phyloP scores from a whole-genome alignment of 2,113 vertebrate genomes.

The Hepsetus odoe region DNA sequence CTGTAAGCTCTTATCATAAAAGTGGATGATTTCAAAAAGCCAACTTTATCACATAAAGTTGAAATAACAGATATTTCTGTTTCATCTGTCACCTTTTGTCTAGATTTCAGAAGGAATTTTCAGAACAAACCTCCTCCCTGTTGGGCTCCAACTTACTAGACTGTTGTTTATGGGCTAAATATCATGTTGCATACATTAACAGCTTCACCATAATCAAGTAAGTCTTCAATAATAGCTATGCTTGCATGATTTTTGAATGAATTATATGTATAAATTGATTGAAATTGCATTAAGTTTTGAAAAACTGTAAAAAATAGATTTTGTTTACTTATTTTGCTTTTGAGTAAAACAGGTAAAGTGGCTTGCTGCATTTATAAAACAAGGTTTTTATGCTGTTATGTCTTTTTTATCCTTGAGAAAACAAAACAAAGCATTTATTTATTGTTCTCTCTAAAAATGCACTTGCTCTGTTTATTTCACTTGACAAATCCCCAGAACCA shows the following conservation, averaged over 20 bases:
- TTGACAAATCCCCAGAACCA: too few relatives aligned
- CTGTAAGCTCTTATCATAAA: neutral
- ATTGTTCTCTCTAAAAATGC: too few relatives aligned
- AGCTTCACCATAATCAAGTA: constrained; percentile 72
- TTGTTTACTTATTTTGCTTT: too few relatives aligned
- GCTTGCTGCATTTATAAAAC: too few relatives aligned
- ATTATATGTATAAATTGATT: too few relatives aligned
- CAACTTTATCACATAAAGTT: neutral
- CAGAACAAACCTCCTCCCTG: constrained; percentile 32
- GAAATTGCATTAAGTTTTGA: too few relatives aligned
- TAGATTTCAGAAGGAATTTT: constrained; percentile 67
- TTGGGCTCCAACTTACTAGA: constrained; percentile 47
- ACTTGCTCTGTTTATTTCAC: too few relatives aligned
- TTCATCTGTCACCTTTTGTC: neutral
- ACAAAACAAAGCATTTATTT: too few relatives aligned
- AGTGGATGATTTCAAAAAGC: neutral
- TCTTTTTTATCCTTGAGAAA: too few relatives aligned
- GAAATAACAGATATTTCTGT: neutral
- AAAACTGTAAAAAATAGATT: too few relatives aligned
- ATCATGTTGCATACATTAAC: constrained; percentile 75
- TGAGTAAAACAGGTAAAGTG: too few relatives aligned
- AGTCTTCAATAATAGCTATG: constrained; percentile 41
- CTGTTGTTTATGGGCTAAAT: constrained; percentile 58
- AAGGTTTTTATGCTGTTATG: too few relatives aligned
- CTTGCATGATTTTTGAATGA: neutral